Evolutionary conservation across 2,797 vertebrate genomes (phyloP), one percentile per base, ranked within the genome.

Genomic region (Sebastes trivittatus): DNA sequence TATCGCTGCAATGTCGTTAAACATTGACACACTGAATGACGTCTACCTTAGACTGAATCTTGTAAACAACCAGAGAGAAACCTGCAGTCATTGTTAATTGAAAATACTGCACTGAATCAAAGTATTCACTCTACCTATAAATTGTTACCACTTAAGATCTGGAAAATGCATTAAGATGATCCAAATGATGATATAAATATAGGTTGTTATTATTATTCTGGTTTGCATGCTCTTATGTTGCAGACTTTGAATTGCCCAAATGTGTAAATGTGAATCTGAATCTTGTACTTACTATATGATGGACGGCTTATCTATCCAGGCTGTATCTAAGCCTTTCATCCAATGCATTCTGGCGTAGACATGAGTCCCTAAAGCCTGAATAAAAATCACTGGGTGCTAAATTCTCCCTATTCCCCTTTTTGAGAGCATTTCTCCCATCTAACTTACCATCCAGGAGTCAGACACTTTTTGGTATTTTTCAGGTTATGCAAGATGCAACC

Each of bases 1-100:
- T 71, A 77, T 49, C 3, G 4, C 68, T 76, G 46, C 46, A 73
- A 80, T 27, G 68, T n/a, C 2, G 29, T 59, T 77, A 75, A 88
- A 79, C 68, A 83, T 13, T 90, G 81, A 81, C 74, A 88, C 81
- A 77, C 13, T 78, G 42, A 60, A 90, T 92, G 88, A 93, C 67
- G 72, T 89, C 59, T 5, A 52, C 61, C 11, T 78, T 72, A 22
- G 49, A 72, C 54, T 76, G 67, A 34, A 46, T 27, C 54, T 71
- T 76, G 79, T 85, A 86, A 91, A 87, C 74, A 85, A 54, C 49
- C 8, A 56, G 34, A 63, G 32, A 60, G 34, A 66, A 72, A 49
- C 14, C 52, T 11, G 52, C 10, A 4, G 13, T 59, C 23, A 75
- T 67, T 80, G 69, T 77, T 76, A 9, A 56, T 4, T 32, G 59